A percentile compares a stretch with the other conserved stretches of the same genome.
These are phyloP conservation scores for Sarcophilus harrisii DNA, from an alignment of 2,797 vertebrate species.

Conservation along the genomic window DNA sequence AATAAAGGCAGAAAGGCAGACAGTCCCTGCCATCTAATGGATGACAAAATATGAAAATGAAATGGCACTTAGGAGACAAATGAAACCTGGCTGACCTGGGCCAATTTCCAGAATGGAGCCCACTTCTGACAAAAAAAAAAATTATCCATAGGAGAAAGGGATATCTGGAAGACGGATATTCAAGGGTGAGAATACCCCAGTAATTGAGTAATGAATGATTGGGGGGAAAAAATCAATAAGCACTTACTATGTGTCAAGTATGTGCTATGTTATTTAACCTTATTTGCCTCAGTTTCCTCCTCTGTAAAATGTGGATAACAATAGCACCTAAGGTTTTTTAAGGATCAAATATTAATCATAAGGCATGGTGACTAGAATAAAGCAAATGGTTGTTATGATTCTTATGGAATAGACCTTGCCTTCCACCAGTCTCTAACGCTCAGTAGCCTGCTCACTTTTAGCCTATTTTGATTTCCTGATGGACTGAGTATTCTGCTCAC, in stretches of 20 bases:
- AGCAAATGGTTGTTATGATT: neutral
- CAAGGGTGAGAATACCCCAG: neutral
- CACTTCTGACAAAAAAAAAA: neutral
- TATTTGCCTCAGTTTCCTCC: neutral
- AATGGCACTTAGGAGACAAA: neutral
- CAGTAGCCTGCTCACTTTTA: conserved; percentile 38
- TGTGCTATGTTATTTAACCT: neutral
- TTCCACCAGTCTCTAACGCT: neutral
- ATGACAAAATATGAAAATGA: too few species aligned
- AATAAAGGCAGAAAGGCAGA: too few species aligned
- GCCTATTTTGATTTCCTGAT: conserved; percentile 52
- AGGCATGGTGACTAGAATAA: neutral
- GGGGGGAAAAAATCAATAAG: neutral
- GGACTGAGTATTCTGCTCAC: conserved; percentile 52
- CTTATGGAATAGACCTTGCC: neutral
- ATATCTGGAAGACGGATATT: neutral
- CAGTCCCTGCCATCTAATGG: too few species aligned
- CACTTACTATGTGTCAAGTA: neutral
- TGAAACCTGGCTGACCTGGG: too few species aligned
- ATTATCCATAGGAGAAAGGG: neutral
- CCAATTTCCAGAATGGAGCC: too few species aligned
- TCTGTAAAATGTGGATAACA: neutral
- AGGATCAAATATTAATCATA: neutral
- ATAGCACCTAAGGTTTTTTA: neutral
- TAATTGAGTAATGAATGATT: neutral